A percentile compares a stretch with the other conserved stretches of the same genome.
Evolutionary conservation across 2,113 vertebrate genomes (phyloP).

Genomic region (Ailurus styani): DNA sequence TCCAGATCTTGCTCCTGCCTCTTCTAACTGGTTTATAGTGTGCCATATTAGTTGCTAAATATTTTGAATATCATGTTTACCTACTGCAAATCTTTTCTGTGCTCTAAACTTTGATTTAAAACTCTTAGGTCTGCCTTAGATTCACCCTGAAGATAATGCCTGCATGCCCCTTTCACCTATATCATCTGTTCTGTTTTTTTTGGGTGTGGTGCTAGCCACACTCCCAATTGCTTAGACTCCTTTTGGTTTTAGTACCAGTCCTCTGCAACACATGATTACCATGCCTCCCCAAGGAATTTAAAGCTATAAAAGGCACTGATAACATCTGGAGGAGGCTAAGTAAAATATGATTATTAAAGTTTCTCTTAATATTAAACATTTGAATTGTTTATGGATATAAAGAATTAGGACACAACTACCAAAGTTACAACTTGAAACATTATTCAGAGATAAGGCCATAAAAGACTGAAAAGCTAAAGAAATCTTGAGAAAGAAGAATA

Average conservation of each 20-base stretch:
- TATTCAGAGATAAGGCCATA: background rate
- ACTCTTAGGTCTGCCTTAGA: background rate
- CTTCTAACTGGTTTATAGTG: background rate
- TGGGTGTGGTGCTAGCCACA: background rate
- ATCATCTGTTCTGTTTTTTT: background rate
- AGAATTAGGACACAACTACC: background rate
- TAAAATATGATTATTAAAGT: slow-evolving; percentile 22
- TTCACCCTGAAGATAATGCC: background rate
- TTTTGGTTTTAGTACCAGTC: background rate
- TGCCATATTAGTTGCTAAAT: background rate
- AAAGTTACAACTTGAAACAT: background rate
- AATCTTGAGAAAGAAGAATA: background rate
- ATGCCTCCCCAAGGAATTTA: slow-evolving; percentile 45
- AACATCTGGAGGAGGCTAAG: slow-evolving; percentile 42
- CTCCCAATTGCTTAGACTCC: background rate
- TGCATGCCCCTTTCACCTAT: background rate
- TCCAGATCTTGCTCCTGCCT: background rate
- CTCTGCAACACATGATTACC: background rate
- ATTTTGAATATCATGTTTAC: slow-evolving; percentile 2
- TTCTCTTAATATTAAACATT: background rate
- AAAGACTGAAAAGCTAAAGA: background rate
- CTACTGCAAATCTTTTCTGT: background rate
- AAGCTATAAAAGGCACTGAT: slow-evolving; percentile 14
- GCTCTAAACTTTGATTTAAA: slow-evolving; percentile 3
- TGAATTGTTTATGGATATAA: background rate